These are phyloP conservation scores for Auanema sp. DNA, from an alignment of 2,888 invertebrate genomes.

Conservation along the genomic window DNA sequence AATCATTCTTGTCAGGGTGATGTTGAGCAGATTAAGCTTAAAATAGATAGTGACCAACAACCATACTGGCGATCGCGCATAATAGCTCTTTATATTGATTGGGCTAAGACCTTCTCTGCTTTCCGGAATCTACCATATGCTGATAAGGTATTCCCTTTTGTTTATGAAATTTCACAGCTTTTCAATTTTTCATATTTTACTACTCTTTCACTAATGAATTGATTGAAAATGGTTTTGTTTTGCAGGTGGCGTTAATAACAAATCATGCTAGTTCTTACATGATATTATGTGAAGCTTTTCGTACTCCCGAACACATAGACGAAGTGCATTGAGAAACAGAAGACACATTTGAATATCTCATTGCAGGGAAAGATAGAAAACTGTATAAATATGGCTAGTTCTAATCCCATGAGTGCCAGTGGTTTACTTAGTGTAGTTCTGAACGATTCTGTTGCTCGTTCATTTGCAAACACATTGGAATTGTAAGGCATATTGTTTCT, in stretches of 20 bases:
- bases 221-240: slow-evolving; percentile 4
- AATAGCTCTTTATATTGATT: slow-evolving; percentile 61
- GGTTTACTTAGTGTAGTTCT: slow-evolving; percentile 15
- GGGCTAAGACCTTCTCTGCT: slow-evolving; percentile 61
- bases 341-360: neutral
- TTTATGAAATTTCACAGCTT: neutral
- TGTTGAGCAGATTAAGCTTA: neutral
- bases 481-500: slow-evolving; percentile 6
- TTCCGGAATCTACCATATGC: slow-evolving; percentile 60
- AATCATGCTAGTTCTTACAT: slow-evolving; percentile 62
- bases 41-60: slow-evolving; percentile 49
- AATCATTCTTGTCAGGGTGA: neutral
- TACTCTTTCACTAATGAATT: neutral
- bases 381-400: slow-evolving; percentile 4
- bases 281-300: slow-evolving; percentile 64
- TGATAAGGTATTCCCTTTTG: slow-evolving; percentile 47
- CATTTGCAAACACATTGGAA: slow-evolving; percentile 15
- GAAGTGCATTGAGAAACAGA: slow-evolving; percentile 8
- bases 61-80: slow-evolving; percentile 61
- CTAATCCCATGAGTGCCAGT: slow-evolving; percentile 11
- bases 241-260: slow-evolving; percentile 59
- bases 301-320: slow-evolving; percentile 57
- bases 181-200: neutral
- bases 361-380: slow-evolving; percentile 14
- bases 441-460: slow-evolving; percentile 15